Base-by-base conservation (phyloP, 2,888 invertebrate genomes). In the Pilophorus perplexus region DNA sequence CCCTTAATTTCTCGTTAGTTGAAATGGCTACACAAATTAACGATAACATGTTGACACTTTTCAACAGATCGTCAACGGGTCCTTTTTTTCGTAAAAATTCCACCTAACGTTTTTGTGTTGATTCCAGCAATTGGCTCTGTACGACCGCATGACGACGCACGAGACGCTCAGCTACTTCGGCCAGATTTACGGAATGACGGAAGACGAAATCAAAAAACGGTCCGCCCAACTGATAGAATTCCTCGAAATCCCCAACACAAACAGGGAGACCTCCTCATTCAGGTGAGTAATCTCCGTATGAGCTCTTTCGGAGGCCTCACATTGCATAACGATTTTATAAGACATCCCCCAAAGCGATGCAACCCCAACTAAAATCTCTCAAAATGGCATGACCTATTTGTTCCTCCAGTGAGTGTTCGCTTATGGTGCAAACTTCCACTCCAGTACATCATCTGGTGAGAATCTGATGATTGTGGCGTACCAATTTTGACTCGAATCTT, bases 121-220 rank as follows among this genome's bases (percentile, higher is more conserved):
- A 14, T 78, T 77, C 2, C 78, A 87, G 85, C 87, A 87, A 78
- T 78, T 85, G 23, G 86, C 87, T 0, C 76, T 87, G 8, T 87
- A 87, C 73, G 84, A 85, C 1, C 86, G 86, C 76, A 88, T 90
- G 75, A 84, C 87, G 1, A 89, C 87, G 72, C 79, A 84, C 40
- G 91, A 92, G 77, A 90, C 90, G 0, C 81, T 91, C 76, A 82
- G 85, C 65, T 92, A 89, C 77, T 92, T 91, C 76, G 92, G 91
- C 14, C 84, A 88, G 79, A 84, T 90, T 57, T 85, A 88, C 25
- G 87, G 87, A 27, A 87, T 92, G 87, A 76, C 79, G 1, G 83
- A 82, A 0, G 77, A 77, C 20, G 81, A 84, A 33, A 68, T 68
- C 37, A 25, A 25, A 3, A 44, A 60, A 2, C 60, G 44, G 18